A percentile compares a stretch with the other conserved stretches of the same genome.
These are phyloP conservation scores for Brachypteracias leptosomus DNA, from an alignment of 2,113 vertebrate species.

Conservation along the genomic window DNA sequence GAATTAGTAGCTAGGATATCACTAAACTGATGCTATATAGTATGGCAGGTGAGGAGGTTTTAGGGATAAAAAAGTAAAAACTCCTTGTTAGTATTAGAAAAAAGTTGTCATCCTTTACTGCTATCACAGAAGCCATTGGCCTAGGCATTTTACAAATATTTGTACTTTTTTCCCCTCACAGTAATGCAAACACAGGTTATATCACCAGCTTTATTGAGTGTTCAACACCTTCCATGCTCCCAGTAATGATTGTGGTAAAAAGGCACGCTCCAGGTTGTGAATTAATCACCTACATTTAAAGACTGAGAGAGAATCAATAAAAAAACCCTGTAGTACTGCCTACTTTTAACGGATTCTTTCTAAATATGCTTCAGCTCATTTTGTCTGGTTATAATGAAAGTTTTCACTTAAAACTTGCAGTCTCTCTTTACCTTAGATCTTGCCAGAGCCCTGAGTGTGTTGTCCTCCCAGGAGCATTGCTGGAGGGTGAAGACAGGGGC, in stretches of 20 bases:
- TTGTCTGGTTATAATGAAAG: background rate
- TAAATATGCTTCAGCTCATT: background rate
- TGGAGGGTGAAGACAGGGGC: background rate
- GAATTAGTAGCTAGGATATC: background rate
- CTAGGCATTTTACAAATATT: background rate
- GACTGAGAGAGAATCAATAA: constrained; percentile 1
- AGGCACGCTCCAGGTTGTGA: background rate
- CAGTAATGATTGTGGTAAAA: background rate
- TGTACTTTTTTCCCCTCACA: background rate
- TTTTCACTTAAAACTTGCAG: background rate
- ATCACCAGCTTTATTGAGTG: background rate
- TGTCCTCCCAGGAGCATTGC: background rate
- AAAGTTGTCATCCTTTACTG: background rate
- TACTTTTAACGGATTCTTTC: background rate
- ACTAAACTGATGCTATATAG: background rate
- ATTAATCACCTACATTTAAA: constrained; percentile 14
- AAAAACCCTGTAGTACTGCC: background rate
- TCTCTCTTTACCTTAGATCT: background rate
- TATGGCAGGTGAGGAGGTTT: background rate
- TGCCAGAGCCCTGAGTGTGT: background rate
- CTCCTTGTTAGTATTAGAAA: background rate
- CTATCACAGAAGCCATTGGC: background rate
- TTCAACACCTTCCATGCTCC: background rate
- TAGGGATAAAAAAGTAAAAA: background rate
- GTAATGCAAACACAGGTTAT: background rate